Evolutionary conservation across 2,888 invertebrate species (phyloP).

Genomic region (Phaedon cochleariae): DNA sequence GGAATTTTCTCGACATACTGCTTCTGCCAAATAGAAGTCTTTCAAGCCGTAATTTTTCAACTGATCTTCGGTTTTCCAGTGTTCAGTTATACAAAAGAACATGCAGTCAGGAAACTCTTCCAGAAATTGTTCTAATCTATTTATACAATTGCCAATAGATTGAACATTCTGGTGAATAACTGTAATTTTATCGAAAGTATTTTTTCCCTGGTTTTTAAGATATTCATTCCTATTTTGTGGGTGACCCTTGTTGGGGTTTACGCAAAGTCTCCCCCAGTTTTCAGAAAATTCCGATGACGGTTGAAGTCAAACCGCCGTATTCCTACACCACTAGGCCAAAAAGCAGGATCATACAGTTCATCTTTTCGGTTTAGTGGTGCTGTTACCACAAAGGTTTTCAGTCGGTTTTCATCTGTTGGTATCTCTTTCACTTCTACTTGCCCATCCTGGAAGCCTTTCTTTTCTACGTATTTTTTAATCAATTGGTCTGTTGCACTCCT

Average conservation of each 20-base stretch:
- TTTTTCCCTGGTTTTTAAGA: constrained; percentile 2
- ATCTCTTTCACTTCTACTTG: constrained; percentile 3
- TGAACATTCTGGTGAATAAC: no score
- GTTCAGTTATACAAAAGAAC: no score
- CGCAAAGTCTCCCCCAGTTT: no score
- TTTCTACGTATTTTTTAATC: neutral
- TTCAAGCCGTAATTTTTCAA: no score
- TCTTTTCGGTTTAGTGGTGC: constrained; percentile 6
- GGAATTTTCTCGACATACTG: no score
- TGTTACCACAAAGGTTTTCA: constrained; percentile 10
- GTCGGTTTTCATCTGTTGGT: constrained; percentile 9
- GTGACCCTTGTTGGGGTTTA: constrained; percentile 3
- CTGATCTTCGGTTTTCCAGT: no score
- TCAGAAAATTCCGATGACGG: no score
- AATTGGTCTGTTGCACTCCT: neutral
- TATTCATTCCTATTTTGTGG: constrained; percentile 6
- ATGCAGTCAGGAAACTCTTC: no score
- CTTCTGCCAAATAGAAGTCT: no score
- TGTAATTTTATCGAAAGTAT: constrained; percentile 3
- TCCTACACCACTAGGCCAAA: constrained; percentile 3
- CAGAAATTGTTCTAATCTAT: no score
- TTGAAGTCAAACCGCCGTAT: no score
- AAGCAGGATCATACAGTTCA: constrained; percentile 1
- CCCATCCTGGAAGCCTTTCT: neutral
- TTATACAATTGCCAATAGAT: no score